Evolutionary conservation across 2,113 vertebrate species (phyloP), one percentile per base, ranked within the genome.

Genomic region (Meleagris gallopavo): DNA sequence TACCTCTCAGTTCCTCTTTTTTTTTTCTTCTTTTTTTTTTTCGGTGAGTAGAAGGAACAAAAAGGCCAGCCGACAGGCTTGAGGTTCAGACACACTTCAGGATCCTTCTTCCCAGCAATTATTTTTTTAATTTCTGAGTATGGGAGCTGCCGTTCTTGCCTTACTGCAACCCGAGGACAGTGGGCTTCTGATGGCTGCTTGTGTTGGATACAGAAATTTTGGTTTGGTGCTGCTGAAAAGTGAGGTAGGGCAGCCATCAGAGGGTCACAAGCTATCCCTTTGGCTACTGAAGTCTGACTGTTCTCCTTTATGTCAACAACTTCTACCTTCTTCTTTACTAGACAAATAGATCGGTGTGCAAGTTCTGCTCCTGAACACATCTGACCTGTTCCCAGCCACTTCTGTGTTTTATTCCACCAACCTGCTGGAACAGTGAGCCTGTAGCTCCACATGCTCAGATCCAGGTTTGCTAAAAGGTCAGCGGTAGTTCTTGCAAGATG

Each of bases 341-440:
- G 30, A 50, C 21, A 6, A 5, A 13, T 16, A 29, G 9, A 34
- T 64, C 2, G 3, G 27, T 4, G 10, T 55, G 30, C 5, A 3
- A 7, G 8, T 32, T 8, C 11, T 90, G 65, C n/a, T 78, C 90
- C 45, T 60, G 46, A 40, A 18, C 20, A 65, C 10, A 14, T 66
- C 64, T 86, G 12, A 50, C 36, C 18, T 2, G 65, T 94, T 74
- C 38, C 29, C 62, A 61, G 0, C 61, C 29, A 9, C 17, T 82
- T 40, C 14, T 62, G 22, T 22, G 32, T 52, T 34, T 90, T 22
- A 6, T 10, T 69, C 34, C 41, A 22, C 40, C 38, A 61, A 3
- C 11, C 40, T 65, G 19, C 38, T n/a, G 30, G 34, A 85, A 22
- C n/a, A 52, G 13, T 0, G 0, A 45, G 24, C 25, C 18, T 0